Evolutionary conservation across 2,888 invertebrate species (phyloP), one percentile per base, ranked within the genome.

Genomic region (Diplazon laetatorius): DNA sequence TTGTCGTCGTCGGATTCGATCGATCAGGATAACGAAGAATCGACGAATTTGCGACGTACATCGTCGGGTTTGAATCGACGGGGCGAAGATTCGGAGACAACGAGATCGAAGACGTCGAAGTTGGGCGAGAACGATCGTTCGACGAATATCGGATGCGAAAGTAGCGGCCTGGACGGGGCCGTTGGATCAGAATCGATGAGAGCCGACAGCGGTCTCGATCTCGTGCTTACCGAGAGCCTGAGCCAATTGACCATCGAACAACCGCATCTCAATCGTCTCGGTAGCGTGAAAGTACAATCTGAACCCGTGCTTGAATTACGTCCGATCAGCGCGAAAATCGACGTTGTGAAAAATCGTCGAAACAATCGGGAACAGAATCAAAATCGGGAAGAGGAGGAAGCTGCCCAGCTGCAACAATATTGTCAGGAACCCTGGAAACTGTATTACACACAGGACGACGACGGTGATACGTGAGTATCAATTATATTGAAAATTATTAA

Each of bases 381-480:
- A 77, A 82, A 35, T 82, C 85, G 66, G 62, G 30, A 68, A 59
- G 16, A 20, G n/a, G 52, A 48, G 18, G n/a, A n/a, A n/a, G n/a
- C n/a, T n/a, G n/a, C n/a, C n/a, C n/a, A n/a, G 25, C 42, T 55
- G 60, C 55, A 63, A 59, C 50, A 60, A 50, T 72, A 68, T 65
- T 69, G 78, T 72, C 82, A 85, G 57, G 86, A 88, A 80, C 92
- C 93, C 62, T 94, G 95, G 93, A 93, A 94, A 85, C 91, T 94
- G 83, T 94, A 95, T 83, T 96, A 95, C 89, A 93, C 94, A 82
- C 96, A 96, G 86, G 95, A 97, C 89, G 94, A 95, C 81, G 96
- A 96, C 85, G 97, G 97, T 83, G 97, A 97, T 91, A 97, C 97
- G 97, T 97, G 93, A 96, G 97, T 94, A 46, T 65, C 46, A 48